Percentiles rank a stretch among this genome's conserved stretches.
These are phyloP conservation scores for Takifugu rubripes DNA, from an alignment of 2,797 vertebrate genomes.

Conservation along the genomic window DNA sequence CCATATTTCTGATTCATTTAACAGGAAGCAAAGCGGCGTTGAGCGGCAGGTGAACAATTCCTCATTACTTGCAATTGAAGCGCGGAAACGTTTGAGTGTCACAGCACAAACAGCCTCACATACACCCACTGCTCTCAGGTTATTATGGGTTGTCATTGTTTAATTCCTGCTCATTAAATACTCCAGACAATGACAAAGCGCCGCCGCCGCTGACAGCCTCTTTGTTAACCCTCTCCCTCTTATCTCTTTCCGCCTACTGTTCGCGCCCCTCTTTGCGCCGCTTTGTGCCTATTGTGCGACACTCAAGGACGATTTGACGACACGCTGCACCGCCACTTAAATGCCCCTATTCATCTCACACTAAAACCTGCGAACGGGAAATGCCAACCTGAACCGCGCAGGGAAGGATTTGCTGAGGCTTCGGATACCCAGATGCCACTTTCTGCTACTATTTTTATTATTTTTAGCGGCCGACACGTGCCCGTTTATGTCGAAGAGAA, in stretches of 20 bases:
- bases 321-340: conserved; percentile 66
- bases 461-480: conserved; percentile 12
- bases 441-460: conserved; percentile 53
- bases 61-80: conserved; percentile 12
- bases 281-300: conserved; percentile 70
- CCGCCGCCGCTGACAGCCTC: conserved; percentile 60
- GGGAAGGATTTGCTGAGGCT: conserved; percentile 63
- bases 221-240: conserved; percentile 71
- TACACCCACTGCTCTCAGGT: conserved; percentile 56
- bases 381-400: conserved; percentile 44
- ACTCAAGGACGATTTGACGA: conserved; percentile 72
- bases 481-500: conserved; percentile 2
- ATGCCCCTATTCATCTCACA: conserved; percentile 64
- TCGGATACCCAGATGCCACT: conserved; percentile 56
- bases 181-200: conserved; percentile 72
- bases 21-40: neutral
- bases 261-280: conserved; percentile 46
- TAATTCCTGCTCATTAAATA: conserved; percentile 76
- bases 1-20: too few relatives aligned
- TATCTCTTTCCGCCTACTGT: conserved; percentile 65
- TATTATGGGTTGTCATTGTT: conserved; percentile 76
- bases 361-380: conserved; percentile 50
- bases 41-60: conserved; percentile 22
- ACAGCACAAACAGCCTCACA: conserved; percentile 24
- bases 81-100: conserved; percentile 18